Evolutionary conservation across 2,113 vertebrate species (phyloP).

Genomic region (Dipodomys spectabilis): DNA sequence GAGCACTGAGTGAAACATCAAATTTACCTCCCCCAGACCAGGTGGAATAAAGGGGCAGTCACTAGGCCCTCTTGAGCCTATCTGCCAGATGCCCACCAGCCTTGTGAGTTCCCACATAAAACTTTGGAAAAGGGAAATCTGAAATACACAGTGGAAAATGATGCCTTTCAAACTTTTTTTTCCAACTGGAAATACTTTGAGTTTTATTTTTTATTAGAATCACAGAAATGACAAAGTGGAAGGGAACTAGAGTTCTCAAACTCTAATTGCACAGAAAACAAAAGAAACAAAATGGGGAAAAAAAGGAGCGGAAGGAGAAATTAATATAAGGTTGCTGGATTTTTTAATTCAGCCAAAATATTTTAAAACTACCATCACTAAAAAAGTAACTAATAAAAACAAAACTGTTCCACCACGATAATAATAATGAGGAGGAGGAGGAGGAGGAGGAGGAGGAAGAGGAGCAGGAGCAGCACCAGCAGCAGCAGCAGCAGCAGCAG

Average conservation of each 20-base stretch:
- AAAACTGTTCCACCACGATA: background rate
- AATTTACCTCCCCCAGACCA: background rate
- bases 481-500: too few relatives aligned
- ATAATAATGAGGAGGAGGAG: background rate
- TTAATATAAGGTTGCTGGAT: background rate
- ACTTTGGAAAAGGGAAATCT: conserved; percentile 18
- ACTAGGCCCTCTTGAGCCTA: background rate
- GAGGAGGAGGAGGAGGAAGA: too few relatives aligned
- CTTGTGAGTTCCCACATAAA: background rate
- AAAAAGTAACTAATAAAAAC: background rate
- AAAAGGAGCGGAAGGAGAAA: background rate
- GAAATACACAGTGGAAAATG: background rate
- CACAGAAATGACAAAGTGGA: conserved; percentile 9
- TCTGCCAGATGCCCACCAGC: background rate
- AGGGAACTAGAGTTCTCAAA: conserved; percentile 34
- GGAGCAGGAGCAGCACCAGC: too few relatives aligned
- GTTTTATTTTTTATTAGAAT: background rate
- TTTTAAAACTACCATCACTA: conserved; percentile 39
- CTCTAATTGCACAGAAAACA: conserved; percentile 1
- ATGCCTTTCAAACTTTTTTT: background rate
- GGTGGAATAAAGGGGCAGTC: background rate
- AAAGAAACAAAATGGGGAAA: too few relatives aligned
- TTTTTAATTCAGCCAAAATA: background rate
- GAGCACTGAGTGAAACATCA: background rate
- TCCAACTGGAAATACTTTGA: conserved; percentile 11